These are phyloP conservation scores for Stegophylla sp. DNA, from an alignment of 2,888 invertebrate species.

Conservation along the genomic window DNA sequence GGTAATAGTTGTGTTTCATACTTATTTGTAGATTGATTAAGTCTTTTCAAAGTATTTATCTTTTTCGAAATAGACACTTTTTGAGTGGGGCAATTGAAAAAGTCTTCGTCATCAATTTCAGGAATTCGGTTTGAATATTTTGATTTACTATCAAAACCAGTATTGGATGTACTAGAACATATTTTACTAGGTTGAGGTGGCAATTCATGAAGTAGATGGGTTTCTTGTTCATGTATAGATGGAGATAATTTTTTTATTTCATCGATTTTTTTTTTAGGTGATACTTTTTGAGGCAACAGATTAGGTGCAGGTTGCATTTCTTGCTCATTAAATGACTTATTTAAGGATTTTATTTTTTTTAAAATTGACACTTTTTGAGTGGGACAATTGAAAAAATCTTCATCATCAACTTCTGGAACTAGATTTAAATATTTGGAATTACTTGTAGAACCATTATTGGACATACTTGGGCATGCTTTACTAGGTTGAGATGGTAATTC, in stretches of 20 bases:
- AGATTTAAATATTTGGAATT: no score
- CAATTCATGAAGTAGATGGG: neutral
- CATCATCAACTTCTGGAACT: no score
- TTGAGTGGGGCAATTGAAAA: conserved; percentile 25
- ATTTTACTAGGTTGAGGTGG: neutral
- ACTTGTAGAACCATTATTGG: no score
- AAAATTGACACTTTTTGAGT: neutral
- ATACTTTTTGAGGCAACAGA: conserved; percentile 14
- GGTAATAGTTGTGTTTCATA: no score
- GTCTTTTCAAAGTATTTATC: neutral
- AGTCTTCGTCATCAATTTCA: conserved; percentile 9
- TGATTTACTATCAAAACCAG: neutral
- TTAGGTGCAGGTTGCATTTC: no score
- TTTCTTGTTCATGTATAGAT: neutral
- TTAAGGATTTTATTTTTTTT: neutral
- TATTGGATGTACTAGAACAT: neutral
- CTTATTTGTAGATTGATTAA: no score
- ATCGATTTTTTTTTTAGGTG: no score
- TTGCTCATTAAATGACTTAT: no score
- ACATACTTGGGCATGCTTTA: no score
- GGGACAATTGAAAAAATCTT: no score
- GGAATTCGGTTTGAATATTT: neutral
- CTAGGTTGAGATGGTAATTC: no score
- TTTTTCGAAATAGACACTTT: neutral
- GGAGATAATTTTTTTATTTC: neutral